Conservation (phyloP, 2,888 invertebrate species). For the Nycteola revayana region DNA sequence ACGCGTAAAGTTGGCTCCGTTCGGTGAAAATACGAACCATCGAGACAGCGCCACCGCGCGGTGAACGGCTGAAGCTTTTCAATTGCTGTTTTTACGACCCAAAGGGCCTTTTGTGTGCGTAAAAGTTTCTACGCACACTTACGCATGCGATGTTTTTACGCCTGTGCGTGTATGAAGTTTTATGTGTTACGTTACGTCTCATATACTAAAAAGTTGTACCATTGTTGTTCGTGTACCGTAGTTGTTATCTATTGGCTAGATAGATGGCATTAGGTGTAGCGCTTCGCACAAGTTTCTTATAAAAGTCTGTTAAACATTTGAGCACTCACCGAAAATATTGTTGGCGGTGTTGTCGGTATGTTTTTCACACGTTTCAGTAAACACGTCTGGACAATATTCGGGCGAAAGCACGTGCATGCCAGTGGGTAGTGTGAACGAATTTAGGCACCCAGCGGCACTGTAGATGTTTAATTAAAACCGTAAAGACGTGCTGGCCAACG, state of each 20-base stretch:
- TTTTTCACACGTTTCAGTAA: conserved; percentile 56
- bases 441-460: conserved; percentile 63
- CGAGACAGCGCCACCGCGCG: conserved; percentile 71
- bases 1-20: conserved; percentile 44
- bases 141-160: conserved; percentile 44
- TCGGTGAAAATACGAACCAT: conserved; percentile 58
- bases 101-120: conserved; percentile 55
- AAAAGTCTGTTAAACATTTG: conserved; percentile 28
- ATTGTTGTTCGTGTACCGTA: conserved; percentile 44
- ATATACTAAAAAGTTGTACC: conserved; percentile 60
- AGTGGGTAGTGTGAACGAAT: conserved; percentile 47
- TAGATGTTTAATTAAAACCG: conserved; percentile 67
- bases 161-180: conserved; percentile 64
- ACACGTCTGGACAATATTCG: conserved; percentile 57
- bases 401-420: conserved; percentile 48
- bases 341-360: conserved; percentile 33
- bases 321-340: conserved; percentile 58
- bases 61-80: conserved; percentile 76
- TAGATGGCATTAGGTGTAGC: conserved; percentile 73
- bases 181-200: conserved; percentile 64
- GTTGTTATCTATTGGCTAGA: conserved; percentile 64
- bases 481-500: conserved; percentile 74
- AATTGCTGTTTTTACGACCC: conserved; percentile 66
- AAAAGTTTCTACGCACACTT: conserved; percentile 63
- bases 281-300: conserved; percentile 26